phyloP scores from a whole-genome alignment of 2,797 vertebrate genomes.

The Parauchenoglanis ngamensis region DNA sequence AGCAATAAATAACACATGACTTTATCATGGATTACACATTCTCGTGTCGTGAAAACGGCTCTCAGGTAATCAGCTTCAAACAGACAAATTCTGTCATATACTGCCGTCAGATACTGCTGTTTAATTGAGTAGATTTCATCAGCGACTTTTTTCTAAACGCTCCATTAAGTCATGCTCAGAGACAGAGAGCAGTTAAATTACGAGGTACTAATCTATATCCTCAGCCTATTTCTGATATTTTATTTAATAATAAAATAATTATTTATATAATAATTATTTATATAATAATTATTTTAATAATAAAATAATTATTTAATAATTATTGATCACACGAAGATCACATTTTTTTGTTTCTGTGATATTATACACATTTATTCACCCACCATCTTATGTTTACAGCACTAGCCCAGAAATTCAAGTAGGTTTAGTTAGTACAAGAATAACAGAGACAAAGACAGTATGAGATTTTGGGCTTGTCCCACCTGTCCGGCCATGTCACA shows the following conservation, averaged over 20 bases:
- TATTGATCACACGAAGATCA: neutral
- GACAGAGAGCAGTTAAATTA: neutral
- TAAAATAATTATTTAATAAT: too few relatives aligned
- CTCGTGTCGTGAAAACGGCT: neutral
- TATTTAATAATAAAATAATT: too few relatives aligned
- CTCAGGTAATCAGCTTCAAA: neutral
- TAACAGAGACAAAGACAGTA: conserved; percentile 14
- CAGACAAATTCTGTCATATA: neutral
- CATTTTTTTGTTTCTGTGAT: neutral
- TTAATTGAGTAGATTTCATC: neutral
- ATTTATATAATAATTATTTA: too few relatives aligned
- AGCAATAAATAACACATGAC: neutral
- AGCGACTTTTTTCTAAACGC: neutral
- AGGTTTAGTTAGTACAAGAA: neutral
- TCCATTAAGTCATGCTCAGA: neutral
- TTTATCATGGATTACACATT: neutral
- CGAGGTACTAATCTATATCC: neutral
- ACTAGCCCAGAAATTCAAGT: neutral
- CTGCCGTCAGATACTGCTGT: neutral
- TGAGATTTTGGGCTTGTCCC: conserved; percentile 34
- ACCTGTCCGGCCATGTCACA: conserved; percentile 76
- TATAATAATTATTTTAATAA: too few relatives aligned
- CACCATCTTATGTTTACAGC: neutral
- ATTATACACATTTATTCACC: neutral
- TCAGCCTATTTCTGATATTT: neutral